Conservation (phyloP, 2,113 vertebrate species). For the Siniperca knerii region DNA sequence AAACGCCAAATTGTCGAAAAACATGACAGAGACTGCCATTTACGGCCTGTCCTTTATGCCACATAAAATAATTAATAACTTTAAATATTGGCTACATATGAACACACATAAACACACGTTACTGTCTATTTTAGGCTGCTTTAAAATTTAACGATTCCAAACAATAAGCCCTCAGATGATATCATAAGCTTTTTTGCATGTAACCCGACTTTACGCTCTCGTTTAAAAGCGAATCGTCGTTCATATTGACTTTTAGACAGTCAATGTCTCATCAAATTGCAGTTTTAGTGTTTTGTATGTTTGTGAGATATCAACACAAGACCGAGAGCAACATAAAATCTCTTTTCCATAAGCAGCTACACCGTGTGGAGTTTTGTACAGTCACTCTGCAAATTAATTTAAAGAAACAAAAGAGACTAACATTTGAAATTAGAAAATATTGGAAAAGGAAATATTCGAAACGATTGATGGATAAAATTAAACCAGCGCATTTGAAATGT, state of each 20-base stretch:
- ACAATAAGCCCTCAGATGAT: background rate
- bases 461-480: background rate
- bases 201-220: background rate
- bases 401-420: background rate
- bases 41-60: slow-evolving; percentile 15
- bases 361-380: background rate
- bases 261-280: background rate
- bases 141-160: slow-evolving; percentile 17
- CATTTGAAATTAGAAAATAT: background rate
- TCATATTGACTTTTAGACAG: slow-evolving; percentile 37
- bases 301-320: slow-evolving; percentile 2
- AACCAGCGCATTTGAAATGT: background rate
- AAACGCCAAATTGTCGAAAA: slow-evolving; percentile 25
- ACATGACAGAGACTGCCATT: background rate
- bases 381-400: background rate
- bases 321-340: background rate
- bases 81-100: slow-evolving; percentile 33
- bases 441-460: background rate
- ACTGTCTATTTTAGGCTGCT: background rate
- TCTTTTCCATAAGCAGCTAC: background rate
- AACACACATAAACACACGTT: background rate
- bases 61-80: slow-evolving; percentile 42
- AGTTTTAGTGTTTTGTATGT: background rate
- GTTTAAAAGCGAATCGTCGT: slow-evolving; percentile 15
- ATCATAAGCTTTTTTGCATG: background rate